Evolutionary conservation across 92 coral and sea anemone genomes (phyloP).

Genomic region (Micromussa lordhowensis): DNA sequence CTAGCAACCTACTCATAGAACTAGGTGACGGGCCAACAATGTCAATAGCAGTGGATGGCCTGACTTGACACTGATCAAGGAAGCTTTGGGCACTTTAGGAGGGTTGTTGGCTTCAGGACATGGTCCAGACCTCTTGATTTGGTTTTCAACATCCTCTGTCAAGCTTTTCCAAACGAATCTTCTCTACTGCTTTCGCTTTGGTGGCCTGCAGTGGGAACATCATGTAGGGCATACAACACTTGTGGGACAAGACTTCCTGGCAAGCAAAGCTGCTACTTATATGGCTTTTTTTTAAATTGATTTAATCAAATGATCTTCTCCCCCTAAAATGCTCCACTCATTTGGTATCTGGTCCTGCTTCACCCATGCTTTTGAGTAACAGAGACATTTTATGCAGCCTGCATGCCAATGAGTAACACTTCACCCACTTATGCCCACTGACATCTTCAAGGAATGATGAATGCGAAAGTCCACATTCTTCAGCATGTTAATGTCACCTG

Average conservation of each 20-base stretch:
- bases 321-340: too few species aligned
- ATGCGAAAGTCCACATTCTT: too few species aligned
- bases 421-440: too few species aligned
- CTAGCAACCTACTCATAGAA: constrained; percentile 49
- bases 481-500: too few species aligned
- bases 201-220: constrained; percentile 61
- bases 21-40: constrained; percentile 40
- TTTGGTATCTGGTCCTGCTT: too few species aligned
- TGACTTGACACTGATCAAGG: constrained; percentile 28
- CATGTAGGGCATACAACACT: constrained; percentile 42
- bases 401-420: too few species aligned
- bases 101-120: constrained; percentile 39
- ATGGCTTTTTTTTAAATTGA: too few species aligned
- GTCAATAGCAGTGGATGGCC: constrained; percentile 58
- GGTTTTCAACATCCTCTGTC: constrained; percentile 32
- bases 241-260: constrained; percentile 30
- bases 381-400: too few species aligned
- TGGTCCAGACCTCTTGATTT: constrained; percentile 36
- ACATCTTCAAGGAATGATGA: too few species aligned
- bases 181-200: constrained; percentile 24
- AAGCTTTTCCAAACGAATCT: constrained; percentile 51
- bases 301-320: too few species aligned
- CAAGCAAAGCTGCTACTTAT: constrained; percentile 29
- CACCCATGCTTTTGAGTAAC: too few species aligned
- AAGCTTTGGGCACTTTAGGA: constrained; percentile 8